Percentiles rank a stretch among this genome's conserved stretches.
These are phyloP conservation scores for Diogma glabrata DNA, from an alignment of 2,888 invertebrate genomes.

Conservation along the genomic window DNA sequence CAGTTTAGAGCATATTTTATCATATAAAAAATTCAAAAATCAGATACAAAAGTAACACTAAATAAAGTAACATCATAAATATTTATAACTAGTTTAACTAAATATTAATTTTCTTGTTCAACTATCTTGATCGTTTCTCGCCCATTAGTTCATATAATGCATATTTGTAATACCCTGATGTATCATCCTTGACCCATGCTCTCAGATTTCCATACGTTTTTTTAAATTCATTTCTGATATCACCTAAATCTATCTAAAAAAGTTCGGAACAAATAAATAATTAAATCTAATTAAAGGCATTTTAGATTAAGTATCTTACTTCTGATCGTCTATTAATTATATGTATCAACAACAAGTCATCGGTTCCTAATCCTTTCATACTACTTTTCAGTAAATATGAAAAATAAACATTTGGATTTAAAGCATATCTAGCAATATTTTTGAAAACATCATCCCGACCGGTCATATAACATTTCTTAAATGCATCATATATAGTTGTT, in stretches of 20 bases:
- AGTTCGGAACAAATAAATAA: too few relatives aligned
- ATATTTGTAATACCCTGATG: neutral
- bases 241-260: slow-evolving; percentile 5
- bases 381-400: neutral
- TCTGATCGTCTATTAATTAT: neutral
- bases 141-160: slow-evolving; percentile 4
- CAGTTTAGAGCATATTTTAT: too few relatives aligned
- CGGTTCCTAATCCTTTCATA: slow-evolving; percentile 5
- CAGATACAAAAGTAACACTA: too few relatives aligned
- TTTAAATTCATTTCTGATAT: slow-evolving; percentile 1
- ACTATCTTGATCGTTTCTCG: neutral
- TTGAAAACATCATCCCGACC: neutral
- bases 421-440: slow-evolving; percentile 4
- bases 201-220: neutral
- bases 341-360: neutral
- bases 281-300: too few relatives aligned
- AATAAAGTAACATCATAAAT: too few relatives aligned
- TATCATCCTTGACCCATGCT: slow-evolving; percentile 1
- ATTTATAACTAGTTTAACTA: too few relatives aligned
- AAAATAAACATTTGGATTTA: slow-evolving; percentile 4
- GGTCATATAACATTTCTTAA: neutral
- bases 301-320: too few relatives aligned
- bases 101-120: too few relatives aligned
- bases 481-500: neutral
- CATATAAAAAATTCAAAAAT: too few relatives aligned